A percentile compares a stretch with the other conserved stretches of the same genome.
phyloP scores from a whole-genome alignment of 2,888 invertebrate genomes.

The Mamestra brassicae region DNA sequence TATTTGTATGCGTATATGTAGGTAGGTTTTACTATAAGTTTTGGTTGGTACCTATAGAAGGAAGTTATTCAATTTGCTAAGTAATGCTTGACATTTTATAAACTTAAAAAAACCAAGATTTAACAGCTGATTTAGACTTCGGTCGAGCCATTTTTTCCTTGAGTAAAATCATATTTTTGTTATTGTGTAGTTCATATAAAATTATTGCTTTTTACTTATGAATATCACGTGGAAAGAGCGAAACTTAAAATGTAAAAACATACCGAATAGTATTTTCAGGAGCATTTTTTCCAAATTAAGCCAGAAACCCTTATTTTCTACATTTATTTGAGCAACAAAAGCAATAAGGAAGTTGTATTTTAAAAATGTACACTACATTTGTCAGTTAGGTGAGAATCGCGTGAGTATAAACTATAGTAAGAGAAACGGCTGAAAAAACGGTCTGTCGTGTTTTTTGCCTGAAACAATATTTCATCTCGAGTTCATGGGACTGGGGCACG shows the following conservation, averaged over 20 bases:
- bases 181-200: neutral
- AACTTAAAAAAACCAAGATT: too few species aligned
- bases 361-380: constrained; percentile 52
- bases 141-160: too few species aligned
- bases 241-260: neutral
- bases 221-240: too few species aligned
- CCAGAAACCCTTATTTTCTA: constrained; percentile 16
- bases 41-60: neutral
- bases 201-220: neutral
- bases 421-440: constrained; percentile 69
- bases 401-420: constrained; percentile 72
- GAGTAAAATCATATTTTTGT: neutral
- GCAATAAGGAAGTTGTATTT: constrained; percentile 62
- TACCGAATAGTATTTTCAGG: neutral
- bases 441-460: constrained; percentile 78
- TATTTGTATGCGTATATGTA: constrained; percentile 58
- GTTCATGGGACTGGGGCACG: constrained; percentile 76
- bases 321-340: constrained; percentile 42
- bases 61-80: neutral
- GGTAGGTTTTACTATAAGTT: constrained; percentile 38
- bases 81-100: neutral
- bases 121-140: too few species aligned
- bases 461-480: constrained; percentile 84
- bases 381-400: constrained; percentile 72
- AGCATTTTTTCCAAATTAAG: constrained; percentile 28